These are phyloP conservation scores for Caenorhabditis plicata DNA, from an alignment of 2,888 invertebrate genomes.

Conservation along the genomic window DNA sequence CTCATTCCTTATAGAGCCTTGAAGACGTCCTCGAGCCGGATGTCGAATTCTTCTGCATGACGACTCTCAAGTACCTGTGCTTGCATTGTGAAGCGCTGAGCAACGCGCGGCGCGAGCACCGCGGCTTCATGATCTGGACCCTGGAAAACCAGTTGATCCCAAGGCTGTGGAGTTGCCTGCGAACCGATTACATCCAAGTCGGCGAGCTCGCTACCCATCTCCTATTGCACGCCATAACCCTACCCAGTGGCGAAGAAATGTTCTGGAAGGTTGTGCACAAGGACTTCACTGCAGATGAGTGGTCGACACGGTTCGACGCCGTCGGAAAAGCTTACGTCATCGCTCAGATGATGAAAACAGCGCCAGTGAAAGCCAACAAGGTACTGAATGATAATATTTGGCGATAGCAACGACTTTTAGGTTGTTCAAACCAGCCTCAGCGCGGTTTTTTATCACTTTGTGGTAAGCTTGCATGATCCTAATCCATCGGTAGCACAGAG, in stretches of 20 bases:
- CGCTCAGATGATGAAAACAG: constrained; percentile 87
- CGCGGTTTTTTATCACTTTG: constrained; percentile 92
- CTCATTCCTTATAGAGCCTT: constrained; percentile 66
- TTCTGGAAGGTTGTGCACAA: constrained; percentile 93
- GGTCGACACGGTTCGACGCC: constrained; percentile 86
- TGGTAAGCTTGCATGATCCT: constrained; percentile 91
- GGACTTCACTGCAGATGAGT: constrained; percentile 86
- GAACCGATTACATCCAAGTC: constrained; percentile 70
- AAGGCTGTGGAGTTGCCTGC: constrained; percentile 72
- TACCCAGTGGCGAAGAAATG: constrained; percentile 89
- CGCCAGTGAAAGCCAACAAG: constrained; percentile 79
- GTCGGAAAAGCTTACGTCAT: constrained; percentile 92
- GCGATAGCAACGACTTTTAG: too few relatives aligned
- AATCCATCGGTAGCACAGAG: constrained; percentile 90
- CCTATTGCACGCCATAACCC: constrained; percentile 87
- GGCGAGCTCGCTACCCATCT: constrained; percentile 88
- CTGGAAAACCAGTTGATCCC: constrained; percentile 88
- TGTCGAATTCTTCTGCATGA: constrained; percentile 86
- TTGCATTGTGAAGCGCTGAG: constrained; percentile 90
- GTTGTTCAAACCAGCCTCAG: constrained; percentile 85
- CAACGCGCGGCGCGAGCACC: constrained; percentile 82
- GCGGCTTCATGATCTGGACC: constrained; percentile 60
- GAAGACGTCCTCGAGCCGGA: constrained; percentile 77
- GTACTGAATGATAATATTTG: too few relatives aligned
- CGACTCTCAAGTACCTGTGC: constrained; percentile 85